Base-by-base conservation (phyloP, 2,888 invertebrate genomes). In the Thecophora atra region DNA sequence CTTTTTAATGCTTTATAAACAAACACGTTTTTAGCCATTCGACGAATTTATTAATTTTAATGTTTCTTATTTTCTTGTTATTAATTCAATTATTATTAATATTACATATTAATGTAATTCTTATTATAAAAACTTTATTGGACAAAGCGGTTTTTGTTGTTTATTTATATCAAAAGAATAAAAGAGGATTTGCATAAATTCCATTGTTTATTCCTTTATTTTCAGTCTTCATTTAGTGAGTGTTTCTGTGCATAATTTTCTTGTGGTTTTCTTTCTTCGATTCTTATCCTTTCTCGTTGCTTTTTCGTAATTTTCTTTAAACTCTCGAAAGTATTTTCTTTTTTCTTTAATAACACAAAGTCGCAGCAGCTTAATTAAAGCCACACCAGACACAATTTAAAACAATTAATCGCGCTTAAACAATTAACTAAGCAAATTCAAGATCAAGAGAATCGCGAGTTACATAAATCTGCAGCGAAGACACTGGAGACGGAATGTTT, bases 1-100 rank as follows among this genome's bases (percentile, higher is more conserved):
- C 11, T 51, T 60, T 62, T 42, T 15, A 58, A 42, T 58, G 56
- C 26, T n/a, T 3, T 24, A 58, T 19, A 37, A 42, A n/a, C 30
- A 68, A 58, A 54, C 62, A 63, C 63, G 62, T 62, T 70, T 63
- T 11, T 51, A 21, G 42, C 19, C 17, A 51, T 51, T 65, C 13
- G 24, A 64, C 15, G n/a, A 5, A 54, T 24, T 58, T 58, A 11
- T 26, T 24, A 24, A 15, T 21, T 26, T 58, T 28, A 15, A 15
- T 58, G 13, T 24, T 6, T 15, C 7, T 26, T 47, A 47, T 47
- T 47, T 6, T 17, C 15, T 11, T n/a, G 13, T 15, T 37, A 37
- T 37, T 37, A 37, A 37, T 37, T 37, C 0, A 37, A 37, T 37
- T 37, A 37, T 37, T 37, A 37, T 37, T 11, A 37, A 37, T 37